Percentiles rank a stretch among this genome's conserved stretches.
Conservation (phyloP, 2,888 invertebrate species). For the Timema podura region DNA sequence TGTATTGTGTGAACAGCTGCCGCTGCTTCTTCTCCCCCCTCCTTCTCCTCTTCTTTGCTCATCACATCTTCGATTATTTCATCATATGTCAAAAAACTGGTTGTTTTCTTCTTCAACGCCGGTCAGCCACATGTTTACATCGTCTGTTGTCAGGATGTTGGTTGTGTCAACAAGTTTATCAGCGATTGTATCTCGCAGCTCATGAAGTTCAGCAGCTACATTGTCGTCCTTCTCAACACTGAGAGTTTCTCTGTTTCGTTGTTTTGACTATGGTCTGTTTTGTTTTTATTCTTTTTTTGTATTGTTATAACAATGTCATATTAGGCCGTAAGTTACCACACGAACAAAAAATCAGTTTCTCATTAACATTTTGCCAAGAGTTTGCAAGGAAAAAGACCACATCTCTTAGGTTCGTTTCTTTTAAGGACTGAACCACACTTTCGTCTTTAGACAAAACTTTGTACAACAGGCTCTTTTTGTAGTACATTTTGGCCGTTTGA, state of each 20-base stretch:
- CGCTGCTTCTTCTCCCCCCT: neutral
- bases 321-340: conserved; percentile 6
- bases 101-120: neutral
- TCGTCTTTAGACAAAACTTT: conserved; percentile 14
- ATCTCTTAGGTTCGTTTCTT: conserved; percentile 4
- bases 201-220: neutral
- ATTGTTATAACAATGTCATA: neutral
- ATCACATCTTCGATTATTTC: neutral
- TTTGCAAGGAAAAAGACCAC: neutral
- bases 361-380: neutral
- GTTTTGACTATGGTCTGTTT: neutral
- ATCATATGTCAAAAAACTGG: conserved; percentile 1
- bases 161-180: neutral
- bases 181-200: neutral
- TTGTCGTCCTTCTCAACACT: neutral
- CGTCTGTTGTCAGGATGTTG: neutral
- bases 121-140: neutral
- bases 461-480: too few relatives aligned
- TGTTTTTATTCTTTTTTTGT: neutral
- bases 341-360: neutral
- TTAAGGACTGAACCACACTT: conserved; percentile 6
- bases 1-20: neutral
- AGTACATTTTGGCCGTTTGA: too few relatives aligned
- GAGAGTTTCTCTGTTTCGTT: neutral
- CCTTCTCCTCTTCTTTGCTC: neutral